Percentiles rank a stretch among this genome's conserved stretches.
phyloP scores from a whole-genome alignment of 2,888 invertebrate species.

The Prionchulus punctatus region DNA sequence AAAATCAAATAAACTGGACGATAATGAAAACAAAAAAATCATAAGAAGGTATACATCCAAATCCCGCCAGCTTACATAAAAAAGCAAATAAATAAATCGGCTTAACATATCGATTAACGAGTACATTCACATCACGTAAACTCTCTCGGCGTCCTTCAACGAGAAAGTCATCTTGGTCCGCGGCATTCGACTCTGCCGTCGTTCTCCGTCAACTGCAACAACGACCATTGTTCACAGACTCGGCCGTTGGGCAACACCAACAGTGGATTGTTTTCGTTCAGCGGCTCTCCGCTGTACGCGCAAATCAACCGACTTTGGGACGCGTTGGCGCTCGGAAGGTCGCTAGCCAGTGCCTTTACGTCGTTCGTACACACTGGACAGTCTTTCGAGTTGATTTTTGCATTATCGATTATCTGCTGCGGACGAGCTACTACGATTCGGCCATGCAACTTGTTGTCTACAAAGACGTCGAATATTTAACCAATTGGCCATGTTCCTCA shows the following conservation, averaged over 20 bases:
- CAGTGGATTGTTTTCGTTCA: slow-evolving; percentile 94
- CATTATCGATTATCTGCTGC: slow-evolving; percentile 86
- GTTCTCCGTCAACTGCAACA: slow-evolving; percentile 79
- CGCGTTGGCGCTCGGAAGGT: slow-evolving; percentile 77
- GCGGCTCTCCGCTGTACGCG: slow-evolving; percentile 64
- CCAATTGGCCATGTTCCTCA: slow-evolving; percentile 12
- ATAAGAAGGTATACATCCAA: too few species aligned
- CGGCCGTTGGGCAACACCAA: slow-evolving; percentile 91
- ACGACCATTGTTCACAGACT: slow-evolving; percentile 46
- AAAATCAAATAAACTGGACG: too few species aligned
- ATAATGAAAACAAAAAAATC: too few species aligned
- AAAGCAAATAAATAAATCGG: too few species aligned
- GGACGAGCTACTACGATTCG: slow-evolving; percentile 85
- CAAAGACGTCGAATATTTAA: slow-evolving; percentile 39
- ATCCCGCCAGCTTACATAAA: too few species aligned
- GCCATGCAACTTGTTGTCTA: slow-evolving; percentile 70
- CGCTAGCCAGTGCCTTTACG: slow-evolving; percentile 31
- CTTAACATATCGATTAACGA: too few species aligned
- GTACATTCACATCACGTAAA: slow-evolving; percentile 95
- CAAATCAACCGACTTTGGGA: slow-evolving; percentile 88
- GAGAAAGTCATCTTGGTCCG: slow-evolving; percentile 79
- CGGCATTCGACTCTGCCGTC: slow-evolving; percentile 76
- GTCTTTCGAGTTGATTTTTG: too few species aligned
- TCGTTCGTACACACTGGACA: slow-evolving; percentile 23
- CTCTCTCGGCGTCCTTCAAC: slow-evolving; percentile 81